phyloP scores from a whole-genome alignment of 2,888 invertebrate species.

The Willowsia nigromaculata region DNA sequence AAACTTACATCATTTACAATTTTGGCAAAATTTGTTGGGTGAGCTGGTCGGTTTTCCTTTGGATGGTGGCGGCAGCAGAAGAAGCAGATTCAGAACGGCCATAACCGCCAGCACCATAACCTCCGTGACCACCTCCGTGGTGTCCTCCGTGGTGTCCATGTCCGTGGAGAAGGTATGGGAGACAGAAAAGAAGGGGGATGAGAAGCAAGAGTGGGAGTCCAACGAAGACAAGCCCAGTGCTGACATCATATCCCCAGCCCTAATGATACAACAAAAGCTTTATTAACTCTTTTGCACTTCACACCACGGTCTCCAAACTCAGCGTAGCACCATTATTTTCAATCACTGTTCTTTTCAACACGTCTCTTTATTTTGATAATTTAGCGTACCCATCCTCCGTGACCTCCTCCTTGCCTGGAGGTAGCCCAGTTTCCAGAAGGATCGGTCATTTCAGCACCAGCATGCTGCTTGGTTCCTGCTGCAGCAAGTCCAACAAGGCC shows the following conservation, averaged over 20 bases:
- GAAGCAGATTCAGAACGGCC: constrained; percentile 57
- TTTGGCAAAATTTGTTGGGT: constrained; percentile 75
- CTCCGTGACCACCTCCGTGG: constrained; percentile 27
- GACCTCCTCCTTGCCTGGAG: constrained; percentile 52
- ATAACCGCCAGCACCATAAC: constrained; percentile 59
- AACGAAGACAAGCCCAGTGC: constrained; percentile 68
- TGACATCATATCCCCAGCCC: constrained; percentile 72
- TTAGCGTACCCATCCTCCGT: constrained; percentile 65
- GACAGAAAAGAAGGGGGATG: constrained; percentile 70
- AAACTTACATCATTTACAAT: constrained; percentile 74
- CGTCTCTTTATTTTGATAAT: neutral
- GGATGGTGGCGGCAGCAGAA: constrained; percentile 68
- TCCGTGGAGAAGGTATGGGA: constrained; percentile 69
- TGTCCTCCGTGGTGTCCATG: constrained; percentile 36
- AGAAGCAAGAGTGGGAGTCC: constrained; percentile 70
- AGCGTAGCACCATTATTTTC: neutral
- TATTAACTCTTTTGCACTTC: neutral
- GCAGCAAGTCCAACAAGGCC: constrained; percentile 66
- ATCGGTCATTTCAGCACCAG: constrained; percentile 51
- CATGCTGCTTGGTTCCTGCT: constrained; percentile 71
- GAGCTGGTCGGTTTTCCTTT: constrained; percentile 74
- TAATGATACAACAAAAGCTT: constrained; percentile 21
- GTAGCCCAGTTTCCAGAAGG: constrained; percentile 69
- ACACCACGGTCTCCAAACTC: neutral
- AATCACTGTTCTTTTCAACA: neutral